Evolutionary conservation across 2,113 vertebrate genomes (phyloP).

Genomic region (Corythaeola cristata): DNA sequence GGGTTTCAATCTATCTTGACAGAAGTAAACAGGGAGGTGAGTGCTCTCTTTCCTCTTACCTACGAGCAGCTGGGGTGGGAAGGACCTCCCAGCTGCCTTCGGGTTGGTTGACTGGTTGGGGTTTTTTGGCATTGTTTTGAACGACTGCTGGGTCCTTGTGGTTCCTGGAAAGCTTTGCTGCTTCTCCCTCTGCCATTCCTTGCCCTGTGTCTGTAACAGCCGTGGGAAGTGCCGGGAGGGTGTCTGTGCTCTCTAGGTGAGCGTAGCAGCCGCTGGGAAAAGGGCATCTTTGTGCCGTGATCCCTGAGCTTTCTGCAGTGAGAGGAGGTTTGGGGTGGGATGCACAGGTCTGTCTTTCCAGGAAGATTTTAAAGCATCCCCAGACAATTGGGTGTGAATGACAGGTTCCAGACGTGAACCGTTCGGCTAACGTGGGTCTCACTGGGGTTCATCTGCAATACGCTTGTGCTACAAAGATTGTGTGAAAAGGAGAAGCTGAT

Average conservation of each 20-base stretch:
- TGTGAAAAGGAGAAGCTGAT: background rate
- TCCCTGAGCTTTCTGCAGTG: background rate
- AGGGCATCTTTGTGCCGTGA: fast-evolving
- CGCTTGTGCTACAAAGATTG: background rate
- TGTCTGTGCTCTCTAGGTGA: background rate
- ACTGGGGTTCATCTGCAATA: background rate
- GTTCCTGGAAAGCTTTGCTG: background rate
- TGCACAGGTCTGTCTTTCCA: background rate
- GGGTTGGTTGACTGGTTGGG: background rate
- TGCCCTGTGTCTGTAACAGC: background rate
- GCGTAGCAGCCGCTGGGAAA: background rate
- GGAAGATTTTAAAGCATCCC: background rate
- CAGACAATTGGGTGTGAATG: background rate
- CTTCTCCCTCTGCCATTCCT: background rate
- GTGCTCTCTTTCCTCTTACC: constrained; percentile 67
- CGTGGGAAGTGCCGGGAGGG: background rate
- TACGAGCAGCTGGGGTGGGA: background rate
- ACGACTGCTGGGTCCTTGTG: background rate
- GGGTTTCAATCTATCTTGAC: constrained; percentile 92
- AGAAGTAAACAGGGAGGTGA: constrained; percentile 93
- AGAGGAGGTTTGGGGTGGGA: background rate
- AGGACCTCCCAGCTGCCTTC: background rate
- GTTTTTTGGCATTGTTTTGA: background rate
- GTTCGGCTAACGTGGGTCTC: background rate
- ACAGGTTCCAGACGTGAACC: background rate